Evolutionary conservation across 2,797 vertebrate species (phyloP).

Genomic region (Danio kyathit): DNA sequence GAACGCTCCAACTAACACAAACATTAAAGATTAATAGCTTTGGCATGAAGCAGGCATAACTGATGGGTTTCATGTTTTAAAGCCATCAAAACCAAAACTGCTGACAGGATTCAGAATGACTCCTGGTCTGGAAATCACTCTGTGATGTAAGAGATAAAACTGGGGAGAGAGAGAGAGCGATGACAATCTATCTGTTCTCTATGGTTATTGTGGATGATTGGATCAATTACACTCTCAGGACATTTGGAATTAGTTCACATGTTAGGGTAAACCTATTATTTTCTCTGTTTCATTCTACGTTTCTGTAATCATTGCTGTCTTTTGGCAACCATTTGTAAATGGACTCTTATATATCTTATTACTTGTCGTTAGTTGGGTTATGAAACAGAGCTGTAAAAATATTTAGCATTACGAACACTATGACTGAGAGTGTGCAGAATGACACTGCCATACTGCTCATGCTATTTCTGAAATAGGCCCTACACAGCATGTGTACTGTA

Average conservation of each 20-base stretch:
- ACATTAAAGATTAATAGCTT: background rate
- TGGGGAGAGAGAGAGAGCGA: background rate
- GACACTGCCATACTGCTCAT: background rate
- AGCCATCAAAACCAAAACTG: slow-evolving; percentile 12
- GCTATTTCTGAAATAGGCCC: background rate
- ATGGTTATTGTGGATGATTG: background rate
- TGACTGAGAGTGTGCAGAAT: background rate
- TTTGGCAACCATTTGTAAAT: background rate
- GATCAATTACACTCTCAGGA: background rate
- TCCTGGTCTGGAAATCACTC: background rate
- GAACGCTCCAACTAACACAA: background rate
- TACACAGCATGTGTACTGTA: background rate
- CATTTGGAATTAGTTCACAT: background rate
- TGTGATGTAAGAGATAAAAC: background rate
- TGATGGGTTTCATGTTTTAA: slow-evolving; percentile 13
- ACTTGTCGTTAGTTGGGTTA: background rate
- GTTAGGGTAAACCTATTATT: background rate
- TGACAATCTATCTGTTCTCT: background rate
- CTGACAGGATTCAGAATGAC: background rate
- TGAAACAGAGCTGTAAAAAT: background rate
- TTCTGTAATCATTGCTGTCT: background rate
- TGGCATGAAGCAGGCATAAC: background rate
- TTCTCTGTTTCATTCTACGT: background rate
- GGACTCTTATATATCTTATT: background rate
- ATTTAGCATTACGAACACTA: background rate